Evolutionary conservation across 2,888 invertebrate genomes (phyloP).

Genomic region (Odontomyia ornata): DNA sequence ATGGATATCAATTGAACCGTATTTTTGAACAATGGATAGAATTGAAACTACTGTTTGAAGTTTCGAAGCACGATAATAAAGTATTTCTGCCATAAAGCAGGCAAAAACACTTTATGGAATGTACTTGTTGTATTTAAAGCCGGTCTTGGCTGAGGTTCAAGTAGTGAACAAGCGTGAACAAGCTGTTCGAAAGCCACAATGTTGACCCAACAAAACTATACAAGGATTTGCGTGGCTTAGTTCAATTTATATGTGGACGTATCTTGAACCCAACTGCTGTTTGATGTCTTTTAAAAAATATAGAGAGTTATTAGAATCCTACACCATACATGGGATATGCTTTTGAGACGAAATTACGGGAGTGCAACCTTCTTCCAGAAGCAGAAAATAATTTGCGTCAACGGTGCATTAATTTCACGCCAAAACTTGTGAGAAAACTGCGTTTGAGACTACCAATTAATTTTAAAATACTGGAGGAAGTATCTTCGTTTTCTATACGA

Average conservation of each 20-base stretch:
- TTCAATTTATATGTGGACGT: constrained; percentile 10
- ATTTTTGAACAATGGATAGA: no score
- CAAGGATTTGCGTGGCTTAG: constrained; percentile 10
- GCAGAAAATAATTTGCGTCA: background rate
- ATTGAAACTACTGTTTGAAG: no score
- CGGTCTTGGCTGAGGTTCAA: no score
- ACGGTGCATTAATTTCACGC: constrained; percentile 10
- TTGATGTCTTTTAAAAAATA: constrained; percentile 5
- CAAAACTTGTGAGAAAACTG: background rate
- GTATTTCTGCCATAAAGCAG: no score
- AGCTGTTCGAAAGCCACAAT: background rate
- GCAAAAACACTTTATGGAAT: no score
- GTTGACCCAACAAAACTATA: background rate
- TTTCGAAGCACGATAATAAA: no score
- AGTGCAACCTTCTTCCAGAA: constrained; percentile 10
- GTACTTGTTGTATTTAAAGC: no score
- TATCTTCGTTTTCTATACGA: constrained; percentile 3
- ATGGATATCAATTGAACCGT: no score
- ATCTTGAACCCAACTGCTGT: background rate
- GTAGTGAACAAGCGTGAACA: background rate
- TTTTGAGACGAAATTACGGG: constrained; percentile 9
- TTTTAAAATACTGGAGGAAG: constrained; percentile 7
- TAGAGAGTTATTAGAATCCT: constrained; percentile 2
- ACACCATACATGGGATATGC: constrained; percentile 1
- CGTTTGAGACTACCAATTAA: background rate